These are phyloP conservation scores for Leptarthrus brevirostris DNA, from an alignment of 2,888 invertebrate species.

Conservation along the genomic window DNA sequence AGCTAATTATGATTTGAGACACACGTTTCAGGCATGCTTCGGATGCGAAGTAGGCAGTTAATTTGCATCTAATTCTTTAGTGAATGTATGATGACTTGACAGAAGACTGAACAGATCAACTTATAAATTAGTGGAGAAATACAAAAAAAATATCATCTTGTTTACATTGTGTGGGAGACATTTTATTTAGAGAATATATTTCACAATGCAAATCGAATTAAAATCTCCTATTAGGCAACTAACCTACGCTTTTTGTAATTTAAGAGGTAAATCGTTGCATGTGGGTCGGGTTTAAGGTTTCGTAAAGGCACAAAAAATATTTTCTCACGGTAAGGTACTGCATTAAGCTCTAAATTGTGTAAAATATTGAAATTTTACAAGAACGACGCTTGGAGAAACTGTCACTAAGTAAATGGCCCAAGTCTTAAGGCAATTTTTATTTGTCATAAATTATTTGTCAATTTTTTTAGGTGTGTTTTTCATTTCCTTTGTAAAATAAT, in stretches of 20 bases:
- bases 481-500: too few species aligned
- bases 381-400: too few species aligned
- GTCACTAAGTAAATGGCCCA: too few species aligned
- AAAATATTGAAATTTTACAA: too few species aligned
- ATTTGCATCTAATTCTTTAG: constrained; percentile 39
- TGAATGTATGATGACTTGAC: background rate
- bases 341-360: too few species aligned
- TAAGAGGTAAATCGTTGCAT: background rate
- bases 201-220: background rate
- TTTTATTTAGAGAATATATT: background rate
- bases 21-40: constrained; percentile 24
- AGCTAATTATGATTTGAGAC: constrained; percentile 47
- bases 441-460: too few species aligned
- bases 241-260: background rate
- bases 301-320: too few species aligned
- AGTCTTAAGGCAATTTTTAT: too few species aligned
- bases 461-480: too few species aligned
- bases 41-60: constrained; percentile 33
- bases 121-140: constrained; percentile 23
- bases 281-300: too few species aligned
- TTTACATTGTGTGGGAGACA: background rate
- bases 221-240: background rate
- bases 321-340: too few species aligned
- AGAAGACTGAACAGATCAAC: background rate
- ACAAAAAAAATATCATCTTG: background rate